Conservation (phyloP, 2,113 vertebrate species). For the Oryzias celebensis region DNA sequence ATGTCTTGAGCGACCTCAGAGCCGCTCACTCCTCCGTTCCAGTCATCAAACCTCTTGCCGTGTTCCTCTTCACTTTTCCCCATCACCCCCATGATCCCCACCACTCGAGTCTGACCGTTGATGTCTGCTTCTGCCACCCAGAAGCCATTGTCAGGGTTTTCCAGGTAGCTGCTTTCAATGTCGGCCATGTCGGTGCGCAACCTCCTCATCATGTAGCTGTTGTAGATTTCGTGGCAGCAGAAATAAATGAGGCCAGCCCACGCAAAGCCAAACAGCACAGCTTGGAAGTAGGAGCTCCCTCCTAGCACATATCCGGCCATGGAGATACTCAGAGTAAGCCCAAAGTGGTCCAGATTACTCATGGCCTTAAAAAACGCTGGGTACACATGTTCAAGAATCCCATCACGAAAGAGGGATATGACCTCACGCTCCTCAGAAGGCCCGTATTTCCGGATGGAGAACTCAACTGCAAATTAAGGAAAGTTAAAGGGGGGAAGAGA, state of each 20-base stretch:
- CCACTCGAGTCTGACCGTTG: constrained; percentile 51
- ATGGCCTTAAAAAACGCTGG: constrained; percentile 74
- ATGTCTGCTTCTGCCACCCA: constrained; percentile 70
- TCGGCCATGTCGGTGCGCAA: constrained; percentile 61
- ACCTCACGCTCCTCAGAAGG: constrained; percentile 57
- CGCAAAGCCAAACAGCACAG: constrained; percentile 58
- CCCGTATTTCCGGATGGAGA: constrained; percentile 64
- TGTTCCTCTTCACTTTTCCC: constrained; percentile 34
- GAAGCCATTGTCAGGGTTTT: constrained; percentile 61
- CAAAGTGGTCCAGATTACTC: constrained; percentile 71
- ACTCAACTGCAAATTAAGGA: constrained; percentile 44
- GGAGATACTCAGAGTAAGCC: constrained; percentile 66
- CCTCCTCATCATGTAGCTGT: constrained; percentile 53
- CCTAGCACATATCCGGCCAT: constrained; percentile 73
- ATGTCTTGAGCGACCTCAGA: not conserved
- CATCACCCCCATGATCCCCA: constrained; percentile 56
- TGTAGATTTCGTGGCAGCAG: constrained; percentile 69
- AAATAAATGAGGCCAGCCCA: constrained; percentile 71
- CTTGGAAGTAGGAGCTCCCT: constrained; percentile 71
- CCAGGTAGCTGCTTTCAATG: constrained; percentile 64
- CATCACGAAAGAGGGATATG: constrained; percentile 57
- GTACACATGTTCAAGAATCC: constrained; percentile 70
- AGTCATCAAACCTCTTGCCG: constrained; percentile 30
- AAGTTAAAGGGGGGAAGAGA: not conserved
- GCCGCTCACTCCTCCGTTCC: constrained; percentile 38